phyloP scores from a whole-genome alignment of 1,140 invertebrate genomes.

The Nasonia vitripennis region DNA sequence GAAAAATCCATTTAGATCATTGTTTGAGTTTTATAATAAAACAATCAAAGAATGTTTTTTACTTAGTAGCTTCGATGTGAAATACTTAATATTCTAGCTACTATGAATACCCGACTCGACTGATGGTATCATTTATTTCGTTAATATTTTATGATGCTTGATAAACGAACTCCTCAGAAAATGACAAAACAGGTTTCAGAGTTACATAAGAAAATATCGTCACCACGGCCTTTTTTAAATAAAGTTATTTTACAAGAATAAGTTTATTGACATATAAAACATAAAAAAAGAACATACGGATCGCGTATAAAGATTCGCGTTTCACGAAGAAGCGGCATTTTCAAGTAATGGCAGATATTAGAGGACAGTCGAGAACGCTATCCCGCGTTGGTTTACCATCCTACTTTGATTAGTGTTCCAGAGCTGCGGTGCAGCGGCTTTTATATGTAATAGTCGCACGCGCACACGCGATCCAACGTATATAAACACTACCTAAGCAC shows the following conservation, averaged over 20 bases:
- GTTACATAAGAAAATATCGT: background rate
- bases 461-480: background rate
- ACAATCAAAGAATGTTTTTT: too few species aligned
- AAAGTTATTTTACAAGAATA: background rate
- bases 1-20: too few species aligned
- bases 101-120: too few species aligned
- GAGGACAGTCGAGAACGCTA: background rate
- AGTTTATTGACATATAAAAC: background rate
- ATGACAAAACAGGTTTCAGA: too few species aligned
- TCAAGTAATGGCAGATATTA: background rate
- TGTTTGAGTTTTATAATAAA: too few species aligned
- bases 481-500: background rate
- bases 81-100: too few species aligned
- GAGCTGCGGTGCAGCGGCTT: background rate
- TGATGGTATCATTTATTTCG: too few species aligned
- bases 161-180: too few species aligned
- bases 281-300: background rate
- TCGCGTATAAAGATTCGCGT: background rate
- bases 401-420: constrained; percentile 7
- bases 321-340: background rate
- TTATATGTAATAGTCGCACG: background rate
- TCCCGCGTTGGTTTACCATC: background rate
- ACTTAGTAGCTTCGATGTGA: too few species aligned
- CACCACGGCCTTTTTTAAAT: background rate
- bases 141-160: too few species aligned